A percentile compares a stretch with the other conserved stretches of the same genome.
Conservation (phyloP, 1,140 invertebrate species). For the Trachymyrmex cornetzi region DNA sequence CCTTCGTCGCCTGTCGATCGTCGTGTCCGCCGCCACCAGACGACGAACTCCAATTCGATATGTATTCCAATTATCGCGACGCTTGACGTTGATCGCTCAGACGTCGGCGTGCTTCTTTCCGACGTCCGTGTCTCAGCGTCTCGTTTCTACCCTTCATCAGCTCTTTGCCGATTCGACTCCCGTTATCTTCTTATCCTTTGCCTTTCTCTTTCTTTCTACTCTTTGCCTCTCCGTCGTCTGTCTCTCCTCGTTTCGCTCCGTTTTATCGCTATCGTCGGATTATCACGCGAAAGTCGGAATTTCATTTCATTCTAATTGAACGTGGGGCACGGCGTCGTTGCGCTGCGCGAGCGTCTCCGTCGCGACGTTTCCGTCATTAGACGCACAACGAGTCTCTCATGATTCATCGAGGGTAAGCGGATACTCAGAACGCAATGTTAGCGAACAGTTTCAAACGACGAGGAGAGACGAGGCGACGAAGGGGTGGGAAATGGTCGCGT, state of each 20-base stretch:
- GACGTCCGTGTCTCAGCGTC: background rate
- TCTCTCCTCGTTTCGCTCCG: background rate
- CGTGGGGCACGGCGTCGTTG: slow-evolving; percentile 57
- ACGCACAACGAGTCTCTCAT: slow-evolving; percentile 36
- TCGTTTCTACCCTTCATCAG: slow-evolving; percentile 37
- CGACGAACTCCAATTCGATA: slow-evolving; percentile 58
- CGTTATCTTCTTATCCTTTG: background rate
- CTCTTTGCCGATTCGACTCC: background rate
- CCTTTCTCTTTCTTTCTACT: background rate
- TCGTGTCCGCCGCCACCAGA: slow-evolving; percentile 3
- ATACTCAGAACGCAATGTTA: background rate
- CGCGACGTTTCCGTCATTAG: slow-evolving; percentile 46
- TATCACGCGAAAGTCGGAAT: slow-evolving; percentile 73
- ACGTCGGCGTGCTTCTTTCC: slow-evolving; percentile 21
- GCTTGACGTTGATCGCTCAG: slow-evolving; percentile 33
- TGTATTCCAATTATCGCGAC: slow-evolving; percentile 63
- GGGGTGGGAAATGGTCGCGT: background rate
- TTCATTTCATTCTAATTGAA: slow-evolving; percentile 84
- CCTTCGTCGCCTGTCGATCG: slow-evolving; percentile 31
- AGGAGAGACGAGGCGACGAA: background rate
- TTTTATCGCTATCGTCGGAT: slow-evolving; percentile 30
- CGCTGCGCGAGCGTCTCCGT: background rate
- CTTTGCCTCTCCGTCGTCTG: background rate
- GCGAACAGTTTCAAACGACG: slow-evolving; percentile 9
- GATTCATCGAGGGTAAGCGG: slow-evolving; percentile 56